These are phyloP conservation scores for Panthera tigris DNA, from an alignment of 2,113 vertebrate genomes.

Conservation along the genomic window DNA sequence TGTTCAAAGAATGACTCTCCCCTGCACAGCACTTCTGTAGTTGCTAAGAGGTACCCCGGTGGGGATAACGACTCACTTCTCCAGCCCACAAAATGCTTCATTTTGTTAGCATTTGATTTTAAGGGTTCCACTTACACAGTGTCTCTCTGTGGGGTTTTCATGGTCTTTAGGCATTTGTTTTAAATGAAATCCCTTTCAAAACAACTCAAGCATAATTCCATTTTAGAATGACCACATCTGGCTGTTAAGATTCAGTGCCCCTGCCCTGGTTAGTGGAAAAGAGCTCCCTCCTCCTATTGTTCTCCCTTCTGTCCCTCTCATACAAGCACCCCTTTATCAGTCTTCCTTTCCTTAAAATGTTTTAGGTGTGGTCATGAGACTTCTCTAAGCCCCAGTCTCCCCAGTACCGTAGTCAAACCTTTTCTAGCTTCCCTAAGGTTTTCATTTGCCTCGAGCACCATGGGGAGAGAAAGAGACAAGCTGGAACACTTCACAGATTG, in stretches of 20 bases:
- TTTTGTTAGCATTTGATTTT: neutral
- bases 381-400: neutral
- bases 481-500: fast-evolving
- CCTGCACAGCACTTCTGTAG: neutral
- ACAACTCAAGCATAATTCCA: neutral
- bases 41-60: fast-evolving
- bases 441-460: neutral
- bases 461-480: neutral
- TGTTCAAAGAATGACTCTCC: neutral
- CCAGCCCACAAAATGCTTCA: neutral
- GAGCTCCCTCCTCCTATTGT: fast-evolving
- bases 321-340: fast-evolving
- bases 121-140: neutral
- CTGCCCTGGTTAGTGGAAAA: fast-evolving
- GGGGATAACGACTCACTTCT: neutral
- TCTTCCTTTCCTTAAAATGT: neutral
- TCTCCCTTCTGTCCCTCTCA: neutral
- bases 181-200: neutral
- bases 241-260: fast-evolving
- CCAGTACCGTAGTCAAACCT: neutral
- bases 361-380: neutral
- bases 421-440: neutral
- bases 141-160: neutral
- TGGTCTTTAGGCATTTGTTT: neutral
- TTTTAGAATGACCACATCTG: neutral